A percentile compares a stretch with the other conserved stretches of the same genome.
phyloP scores from a whole-genome alignment of 2,888 invertebrate genomes.

The Drosophila lutescens region DNA sequence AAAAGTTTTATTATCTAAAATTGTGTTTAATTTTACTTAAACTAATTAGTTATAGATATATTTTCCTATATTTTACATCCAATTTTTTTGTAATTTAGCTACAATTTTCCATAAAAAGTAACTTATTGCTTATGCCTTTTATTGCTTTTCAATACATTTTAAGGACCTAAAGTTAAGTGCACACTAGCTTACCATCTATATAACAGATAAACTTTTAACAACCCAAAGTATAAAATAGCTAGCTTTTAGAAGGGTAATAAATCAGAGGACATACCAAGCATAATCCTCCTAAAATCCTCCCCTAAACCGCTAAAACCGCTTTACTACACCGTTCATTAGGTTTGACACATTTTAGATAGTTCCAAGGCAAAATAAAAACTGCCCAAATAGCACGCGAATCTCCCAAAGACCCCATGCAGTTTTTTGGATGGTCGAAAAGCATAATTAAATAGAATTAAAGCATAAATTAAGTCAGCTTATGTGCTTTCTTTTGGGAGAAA shows the following conservation, averaged over 20 bases:
- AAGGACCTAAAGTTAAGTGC: background rate
- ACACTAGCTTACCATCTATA: too few relatives aligned
- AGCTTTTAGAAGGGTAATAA: constrained; percentile 8
- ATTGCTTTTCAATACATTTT: background rate
- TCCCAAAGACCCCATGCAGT: constrained; percentile 11
- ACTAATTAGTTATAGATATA: too few relatives aligned
- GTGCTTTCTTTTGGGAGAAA: constrained; percentile 51
- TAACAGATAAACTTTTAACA: background rate
- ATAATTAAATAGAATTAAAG: constrained; percentile 69
- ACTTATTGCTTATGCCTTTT: too few relatives aligned
- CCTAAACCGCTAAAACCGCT: constrained; percentile 15
- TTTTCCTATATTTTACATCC: too few relatives aligned
- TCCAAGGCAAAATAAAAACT: constrained; percentile 24
- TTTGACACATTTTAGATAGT: constrained; percentile 40
- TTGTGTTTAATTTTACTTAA: too few relatives aligned
- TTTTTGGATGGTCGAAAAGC: constrained; percentile 19
- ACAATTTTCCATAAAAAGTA: too few relatives aligned
- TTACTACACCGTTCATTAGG: constrained; percentile 30
- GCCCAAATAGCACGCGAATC: constrained; percentile 32
- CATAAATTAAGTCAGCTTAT: constrained; percentile 59
- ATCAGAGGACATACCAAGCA: constrained; percentile 16
- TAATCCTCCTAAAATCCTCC: constrained; percentile 23
- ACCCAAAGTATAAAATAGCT: background rate
- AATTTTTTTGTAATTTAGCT: too few relatives aligned
- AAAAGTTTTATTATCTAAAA: too few relatives aligned